phyloP scores from a whole-genome alignment of 2,113 vertebrate species.

The Rissa tridactyla region DNA sequence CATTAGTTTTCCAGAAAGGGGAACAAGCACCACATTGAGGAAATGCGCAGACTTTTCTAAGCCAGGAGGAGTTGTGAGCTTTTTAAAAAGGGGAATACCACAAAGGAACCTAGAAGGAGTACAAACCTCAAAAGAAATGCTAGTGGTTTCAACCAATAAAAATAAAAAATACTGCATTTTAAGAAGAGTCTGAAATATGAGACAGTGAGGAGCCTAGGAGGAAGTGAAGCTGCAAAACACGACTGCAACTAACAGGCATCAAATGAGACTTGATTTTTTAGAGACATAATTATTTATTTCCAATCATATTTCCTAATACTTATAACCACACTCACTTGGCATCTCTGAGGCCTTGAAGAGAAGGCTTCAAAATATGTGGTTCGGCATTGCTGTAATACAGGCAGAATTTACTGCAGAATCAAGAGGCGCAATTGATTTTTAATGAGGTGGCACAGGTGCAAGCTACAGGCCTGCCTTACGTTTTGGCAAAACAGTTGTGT shows the following conservation, averaged over 20 bases:
- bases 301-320: not conserved
- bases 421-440: not conserved
- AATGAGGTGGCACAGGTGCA: not conserved
- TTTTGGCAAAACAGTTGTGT: not conserved
- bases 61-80: not conserved
- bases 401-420: not conserved
- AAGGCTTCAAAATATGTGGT: not conserved
- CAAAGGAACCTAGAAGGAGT: not conserved
- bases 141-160: not conserved
- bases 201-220: not conserved
- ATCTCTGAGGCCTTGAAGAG: not conserved
- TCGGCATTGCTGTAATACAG: not conserved
- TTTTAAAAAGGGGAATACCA: not conserved
- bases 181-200: not conserved
- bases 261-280: not conserved
- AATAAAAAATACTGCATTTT: not conserved
- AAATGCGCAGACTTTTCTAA: not conserved
- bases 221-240: not conserved
- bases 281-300: not conserved
- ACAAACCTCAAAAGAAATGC: not conserved
- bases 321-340: not conserved
- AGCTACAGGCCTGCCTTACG: not conserved
- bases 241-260: not conserved
- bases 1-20: not conserved
- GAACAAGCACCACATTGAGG: not conserved